A percentile compares a stretch with the other conserved stretches of the same genome.
Conservation (phyloP, 2,888 invertebrate genomes). For the Rutpela maculata region DNA sequence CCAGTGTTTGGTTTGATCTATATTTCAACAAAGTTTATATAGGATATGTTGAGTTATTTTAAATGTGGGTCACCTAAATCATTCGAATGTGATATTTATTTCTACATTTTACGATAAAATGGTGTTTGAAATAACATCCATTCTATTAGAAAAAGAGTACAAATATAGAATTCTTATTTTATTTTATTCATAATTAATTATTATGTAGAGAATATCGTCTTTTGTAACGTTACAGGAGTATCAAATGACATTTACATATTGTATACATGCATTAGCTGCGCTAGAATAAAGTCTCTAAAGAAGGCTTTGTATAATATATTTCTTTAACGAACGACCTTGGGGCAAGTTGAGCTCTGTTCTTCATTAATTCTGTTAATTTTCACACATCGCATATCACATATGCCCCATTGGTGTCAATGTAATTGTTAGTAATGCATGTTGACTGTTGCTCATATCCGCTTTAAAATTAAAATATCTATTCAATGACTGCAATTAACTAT, state of each 20-base stretch:
- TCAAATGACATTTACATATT: neutral
- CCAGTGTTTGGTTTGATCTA: neutral
- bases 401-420: neutral
- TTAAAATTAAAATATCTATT: neutral
- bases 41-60: neutral
- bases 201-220: neutral
- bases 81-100: neutral
- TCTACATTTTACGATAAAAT: neutral
- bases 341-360: neutral
- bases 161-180: neutral
- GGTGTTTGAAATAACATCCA: neutral
- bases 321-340: neutral
- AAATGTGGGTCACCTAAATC: slow-evolving; percentile 1
- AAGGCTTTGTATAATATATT: neutral
- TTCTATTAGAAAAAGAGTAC: neutral
- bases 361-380: neutral
- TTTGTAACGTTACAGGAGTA: neutral
- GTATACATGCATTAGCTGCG: neutral
- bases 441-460: neutral
- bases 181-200: no score
- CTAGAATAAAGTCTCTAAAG: neutral
- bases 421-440: neutral
- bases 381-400: neutral
- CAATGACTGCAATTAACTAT: neutral
- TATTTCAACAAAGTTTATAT: neutral